Evolutionary conservation across 2,888 invertebrate species (phyloP).

Genomic region (Rhabditophanes sp.): DNA sequence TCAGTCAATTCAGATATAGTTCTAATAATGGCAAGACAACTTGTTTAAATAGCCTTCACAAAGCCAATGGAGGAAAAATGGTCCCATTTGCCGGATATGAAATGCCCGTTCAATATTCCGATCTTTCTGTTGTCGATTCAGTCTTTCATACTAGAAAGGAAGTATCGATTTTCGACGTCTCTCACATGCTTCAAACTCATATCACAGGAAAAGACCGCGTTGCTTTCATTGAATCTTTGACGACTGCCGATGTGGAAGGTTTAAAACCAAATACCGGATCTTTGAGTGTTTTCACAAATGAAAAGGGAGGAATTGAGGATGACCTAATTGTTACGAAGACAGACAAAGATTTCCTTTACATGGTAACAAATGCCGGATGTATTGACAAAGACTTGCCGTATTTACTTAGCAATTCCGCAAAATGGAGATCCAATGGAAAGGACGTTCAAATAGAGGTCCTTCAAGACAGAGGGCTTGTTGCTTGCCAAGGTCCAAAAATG

Average conservation of each 20-base stretch:
- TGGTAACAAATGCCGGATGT: slow-evolving; percentile 8
- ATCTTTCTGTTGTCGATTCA: slow-evolving; percentile 4
- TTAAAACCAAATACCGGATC: slow-evolving; percentile 59
- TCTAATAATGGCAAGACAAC: too few species aligned
- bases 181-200: slow-evolving; percentile 6
- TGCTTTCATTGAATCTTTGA: slow-evolving; percentile 8
- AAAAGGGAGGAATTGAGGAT: slow-evolving; percentile 72
- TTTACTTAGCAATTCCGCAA: slow-evolving; percentile 30
- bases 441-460: background rate
- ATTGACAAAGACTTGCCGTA: slow-evolving; percentile 47
- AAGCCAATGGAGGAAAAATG: slow-evolving; percentile 5
- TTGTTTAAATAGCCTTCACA: too few species aligned
- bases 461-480: slow-evolving; percentile 7
- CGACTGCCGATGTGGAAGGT: slow-evolving; percentile 31
- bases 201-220: slow-evolving; percentile 21
- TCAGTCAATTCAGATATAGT: too few species aligned
- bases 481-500: slow-evolving; percentile 10
- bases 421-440: background rate
- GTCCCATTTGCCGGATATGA: slow-evolving; percentile 6
- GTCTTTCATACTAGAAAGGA: slow-evolving; percentile 5
- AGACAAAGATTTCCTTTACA: slow-evolving; percentile 48
- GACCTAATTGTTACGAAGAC: slow-evolving; percentile 80
- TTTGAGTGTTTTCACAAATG: slow-evolving; percentile 70
- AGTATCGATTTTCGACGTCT: slow-evolving; percentile 9
- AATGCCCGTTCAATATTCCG: slow-evolving; percentile 8